These are phyloP conservation scores for Lacerta viridis DNA, from an alignment of 2,797 vertebrate species.

Conservation along the genomic window DNA sequence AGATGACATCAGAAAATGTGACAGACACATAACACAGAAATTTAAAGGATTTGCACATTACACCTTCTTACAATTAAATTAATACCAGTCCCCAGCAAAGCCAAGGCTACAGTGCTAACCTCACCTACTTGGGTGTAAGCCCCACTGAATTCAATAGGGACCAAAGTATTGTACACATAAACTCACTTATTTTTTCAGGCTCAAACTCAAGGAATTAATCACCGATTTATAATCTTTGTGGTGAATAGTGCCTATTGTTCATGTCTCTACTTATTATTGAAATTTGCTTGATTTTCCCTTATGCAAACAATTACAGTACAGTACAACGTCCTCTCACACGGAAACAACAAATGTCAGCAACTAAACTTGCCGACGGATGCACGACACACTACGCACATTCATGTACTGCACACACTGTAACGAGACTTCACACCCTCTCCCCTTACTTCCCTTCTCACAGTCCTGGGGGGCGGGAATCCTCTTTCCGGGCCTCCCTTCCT, in stretches of 20 bases:
- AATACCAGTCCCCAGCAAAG: background rate
- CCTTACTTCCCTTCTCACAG: background rate
- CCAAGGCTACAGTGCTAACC: background rate
- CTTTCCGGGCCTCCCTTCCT: background rate
- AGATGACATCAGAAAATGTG: background rate
- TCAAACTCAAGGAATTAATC: background rate
- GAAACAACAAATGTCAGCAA: background rate
- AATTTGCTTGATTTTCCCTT: background rate
- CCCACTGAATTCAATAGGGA: too few relatives aligned
- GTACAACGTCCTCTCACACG: background rate
- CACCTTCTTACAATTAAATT: background rate
- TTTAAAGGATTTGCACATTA: background rate
- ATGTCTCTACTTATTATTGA: background rate
- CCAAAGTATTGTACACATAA: background rate
- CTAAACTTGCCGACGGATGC: background rate
- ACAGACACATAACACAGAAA: background rate
- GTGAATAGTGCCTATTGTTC: background rate
- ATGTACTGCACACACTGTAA: background rate
- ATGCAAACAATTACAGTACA: background rate
- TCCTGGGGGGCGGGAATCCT: background rate
- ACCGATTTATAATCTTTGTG: background rate
- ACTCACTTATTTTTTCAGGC: background rate
- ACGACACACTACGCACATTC: background rate
- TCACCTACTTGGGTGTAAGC: too few relatives aligned
- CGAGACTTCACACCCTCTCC: background rate